These are phyloP conservation scores for Altica lythri DNA, from an alignment of 2,888 invertebrate species.

Conservation along the genomic window DNA sequence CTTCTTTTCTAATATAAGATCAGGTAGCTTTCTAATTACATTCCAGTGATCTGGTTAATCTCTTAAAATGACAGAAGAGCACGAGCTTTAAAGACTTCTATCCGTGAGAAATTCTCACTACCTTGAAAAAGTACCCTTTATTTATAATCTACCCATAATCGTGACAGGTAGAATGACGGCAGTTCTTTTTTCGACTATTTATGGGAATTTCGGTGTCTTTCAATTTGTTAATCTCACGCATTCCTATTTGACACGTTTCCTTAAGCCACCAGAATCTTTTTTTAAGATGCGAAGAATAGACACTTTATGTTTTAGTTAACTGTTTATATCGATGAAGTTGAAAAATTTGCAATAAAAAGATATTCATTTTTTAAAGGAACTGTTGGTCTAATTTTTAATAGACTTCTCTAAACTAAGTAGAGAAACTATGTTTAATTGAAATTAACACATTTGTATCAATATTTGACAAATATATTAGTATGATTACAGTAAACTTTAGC, in stretches of 20 bases:
- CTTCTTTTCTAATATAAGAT: too few relatives aligned
- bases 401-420: too few relatives aligned
- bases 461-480: too few relatives aligned
- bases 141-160: slow-evolving; percentile 24
- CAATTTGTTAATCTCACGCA: slow-evolving; percentile 22
- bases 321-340: too few relatives aligned
- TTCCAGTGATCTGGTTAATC: slow-evolving; percentile 22
- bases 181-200: slow-evolving; percentile 26
- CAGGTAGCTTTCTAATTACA: slow-evolving; percentile 7
- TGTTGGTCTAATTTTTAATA: too few relatives aligned
- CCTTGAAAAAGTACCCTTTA: slow-evolving; percentile 26
- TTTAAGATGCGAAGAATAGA: too few relatives aligned
- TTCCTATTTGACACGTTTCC: slow-evolving; percentile 21
- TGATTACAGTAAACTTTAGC: too few relatives aligned
- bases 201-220: slow-evolving; percentile 28
- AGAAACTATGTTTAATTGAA: too few relatives aligned
- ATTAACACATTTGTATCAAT: too few relatives aligned
- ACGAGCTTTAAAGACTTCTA: slow-evolving; percentile 28
- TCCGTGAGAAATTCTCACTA: slow-evolving; percentile 29
- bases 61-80: slow-evolving; percentile 25
- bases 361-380: too few relatives aligned
- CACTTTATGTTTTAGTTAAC: too few relatives aligned
- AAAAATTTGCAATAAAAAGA: too few relatives aligned
- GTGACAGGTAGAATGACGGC: slow-evolving; percentile 32
- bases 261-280: background rate